phyloP scores from a whole-genome alignment of 2,888 invertebrate species.

The Agonum fuliginosum region DNA sequence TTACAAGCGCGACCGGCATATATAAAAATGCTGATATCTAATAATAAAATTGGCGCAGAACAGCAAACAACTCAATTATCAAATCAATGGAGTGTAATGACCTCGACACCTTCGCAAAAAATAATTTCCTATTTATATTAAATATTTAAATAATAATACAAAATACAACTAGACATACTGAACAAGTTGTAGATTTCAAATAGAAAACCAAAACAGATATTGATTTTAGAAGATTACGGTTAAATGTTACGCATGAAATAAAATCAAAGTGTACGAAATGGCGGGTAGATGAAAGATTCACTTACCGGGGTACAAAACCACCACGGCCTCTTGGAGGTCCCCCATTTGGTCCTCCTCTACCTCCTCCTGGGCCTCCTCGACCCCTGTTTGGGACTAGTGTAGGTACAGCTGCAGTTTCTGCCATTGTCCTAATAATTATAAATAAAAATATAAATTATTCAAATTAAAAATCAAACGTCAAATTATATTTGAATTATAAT shows the following conservation, averaged over 20 bases:
- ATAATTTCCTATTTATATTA: not conserved
- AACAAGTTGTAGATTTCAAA: constrained; percentile 46
- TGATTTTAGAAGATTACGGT: not conserved
- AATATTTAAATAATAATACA: constrained; percentile 1
- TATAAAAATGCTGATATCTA: constrained; percentile 20
- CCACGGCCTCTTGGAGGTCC: constrained; percentile 56
- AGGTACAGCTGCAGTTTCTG: constrained; percentile 43
- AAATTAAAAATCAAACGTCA: not conserved
- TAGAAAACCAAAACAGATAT: constrained; percentile 42
- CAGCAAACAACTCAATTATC: not conserved
- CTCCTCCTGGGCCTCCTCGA: constrained; percentile 41
- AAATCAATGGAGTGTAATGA: constrained; percentile 24
- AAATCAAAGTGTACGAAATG: constrained; percentile 15
- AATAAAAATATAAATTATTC: not conserved
- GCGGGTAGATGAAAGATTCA: constrained; percentile 27
- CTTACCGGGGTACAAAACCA: constrained; percentile 55
- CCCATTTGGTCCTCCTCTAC: constrained; percentile 48
- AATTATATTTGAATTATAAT: too few relatives aligned
- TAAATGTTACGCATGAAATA: not conserved
- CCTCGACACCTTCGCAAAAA: constrained; percentile 27
- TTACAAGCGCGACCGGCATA: not conserved
- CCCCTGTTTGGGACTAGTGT: constrained; percentile 20
- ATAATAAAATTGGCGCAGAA: constrained; percentile 23
- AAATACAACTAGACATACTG: constrained; percentile 11
- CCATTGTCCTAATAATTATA: constrained; percentile 41